phyloP scores from a whole-genome alignment of 2,888 invertebrate species.

The Azorinus chamasolen region DNA sequence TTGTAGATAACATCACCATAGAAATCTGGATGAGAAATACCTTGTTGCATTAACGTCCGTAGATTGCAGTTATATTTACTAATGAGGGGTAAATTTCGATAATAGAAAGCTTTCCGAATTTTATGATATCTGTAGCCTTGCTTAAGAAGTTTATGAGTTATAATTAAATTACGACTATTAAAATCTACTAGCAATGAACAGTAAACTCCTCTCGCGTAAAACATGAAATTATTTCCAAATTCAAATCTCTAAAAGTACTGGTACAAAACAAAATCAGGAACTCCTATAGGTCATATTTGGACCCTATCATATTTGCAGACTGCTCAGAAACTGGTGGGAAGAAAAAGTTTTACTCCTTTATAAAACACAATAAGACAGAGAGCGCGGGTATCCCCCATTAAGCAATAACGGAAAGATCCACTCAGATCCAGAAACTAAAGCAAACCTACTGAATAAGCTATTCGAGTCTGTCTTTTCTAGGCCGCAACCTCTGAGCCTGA shows the following conservation, averaged over 20 bases:
- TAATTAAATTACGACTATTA: too few species aligned
- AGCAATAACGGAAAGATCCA: not conserved
- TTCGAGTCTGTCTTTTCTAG: conserved; percentile 24
- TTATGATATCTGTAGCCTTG: too few species aligned
- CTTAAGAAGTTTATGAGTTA: too few species aligned
- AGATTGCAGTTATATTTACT: too few species aligned
- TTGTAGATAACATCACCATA: too few species aligned
- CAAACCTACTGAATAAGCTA: conserved; percentile 18
- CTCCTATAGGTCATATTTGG: conserved; percentile 22
- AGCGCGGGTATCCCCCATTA: conserved; percentile 9
- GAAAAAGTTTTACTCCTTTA: conserved; percentile 26
- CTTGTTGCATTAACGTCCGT: too few species aligned
- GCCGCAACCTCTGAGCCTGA: conserved; percentile 3
- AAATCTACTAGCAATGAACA: too few species aligned
- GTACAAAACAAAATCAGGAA: conserved; percentile 27
- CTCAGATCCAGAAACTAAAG: conserved; percentile 13
- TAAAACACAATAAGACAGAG: conserved; percentile 25
- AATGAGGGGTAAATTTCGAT: too few species aligned
- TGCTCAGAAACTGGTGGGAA: not conserved
- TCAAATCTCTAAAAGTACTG: not conserved
- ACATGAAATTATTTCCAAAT: not conserved
- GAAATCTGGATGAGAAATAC: too few species aligned
- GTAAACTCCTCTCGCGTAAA: too few species aligned
- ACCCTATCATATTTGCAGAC: conserved; percentile 18
- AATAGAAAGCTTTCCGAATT: too few species aligned